Evolutionary conservation across 2,797 vertebrate genomes (phyloP).

Genomic region (Protonibea diacanthus): DNA sequence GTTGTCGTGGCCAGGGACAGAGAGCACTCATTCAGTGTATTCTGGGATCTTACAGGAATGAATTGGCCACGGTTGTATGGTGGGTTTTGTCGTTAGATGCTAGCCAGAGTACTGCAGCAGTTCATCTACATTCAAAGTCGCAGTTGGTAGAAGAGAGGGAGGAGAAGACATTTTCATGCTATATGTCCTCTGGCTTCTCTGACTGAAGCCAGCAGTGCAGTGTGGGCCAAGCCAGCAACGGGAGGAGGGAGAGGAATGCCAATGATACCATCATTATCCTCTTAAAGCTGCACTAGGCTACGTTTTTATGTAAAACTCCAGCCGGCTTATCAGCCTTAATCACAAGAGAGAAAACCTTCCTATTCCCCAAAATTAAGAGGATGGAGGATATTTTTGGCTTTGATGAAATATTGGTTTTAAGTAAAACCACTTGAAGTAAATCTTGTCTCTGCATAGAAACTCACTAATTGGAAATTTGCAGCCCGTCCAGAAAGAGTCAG

Average conservation of each 20-base stretch:
- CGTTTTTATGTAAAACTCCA: slow-evolving; percentile 49
- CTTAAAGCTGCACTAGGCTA: slow-evolving; percentile 46
- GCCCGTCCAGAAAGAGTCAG: background rate
- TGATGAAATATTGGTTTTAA: slow-evolving; percentile 24
- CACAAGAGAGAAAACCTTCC: slow-evolving; percentile 29
- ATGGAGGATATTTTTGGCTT: slow-evolving; percentile 2
- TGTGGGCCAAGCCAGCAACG: slow-evolving; percentile 49
- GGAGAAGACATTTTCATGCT: slow-evolving; percentile 56
- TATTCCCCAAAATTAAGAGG: slow-evolving; percentile 12
- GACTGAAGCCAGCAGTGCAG: slow-evolving; percentile 43
- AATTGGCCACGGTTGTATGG: slow-evolving; percentile 46
- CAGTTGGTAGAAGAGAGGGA: slow-evolving; percentile 39
- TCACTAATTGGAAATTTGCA: background rate
- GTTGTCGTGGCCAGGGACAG: slow-evolving; percentile 53
- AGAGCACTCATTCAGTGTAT: slow-evolving; percentile 59
- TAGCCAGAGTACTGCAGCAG: slow-evolving; percentile 43
- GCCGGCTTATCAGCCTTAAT: slow-evolving; percentile 40
- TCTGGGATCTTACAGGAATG: slow-evolving; percentile 66
- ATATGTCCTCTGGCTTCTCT: slow-evolving; percentile 56
- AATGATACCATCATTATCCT: slow-evolving; percentile 59
- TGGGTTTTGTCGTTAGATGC: slow-evolving; percentile 55
- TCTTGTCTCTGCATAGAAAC: slow-evolving; percentile 1
- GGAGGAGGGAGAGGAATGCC: slow-evolving; percentile 60
- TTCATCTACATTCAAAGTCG: slow-evolving; percentile 47
- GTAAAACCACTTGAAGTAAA: background rate